phyloP scores from a whole-genome alignment of 2,888 invertebrate genomes.

The Amorpha juglandis region DNA sequence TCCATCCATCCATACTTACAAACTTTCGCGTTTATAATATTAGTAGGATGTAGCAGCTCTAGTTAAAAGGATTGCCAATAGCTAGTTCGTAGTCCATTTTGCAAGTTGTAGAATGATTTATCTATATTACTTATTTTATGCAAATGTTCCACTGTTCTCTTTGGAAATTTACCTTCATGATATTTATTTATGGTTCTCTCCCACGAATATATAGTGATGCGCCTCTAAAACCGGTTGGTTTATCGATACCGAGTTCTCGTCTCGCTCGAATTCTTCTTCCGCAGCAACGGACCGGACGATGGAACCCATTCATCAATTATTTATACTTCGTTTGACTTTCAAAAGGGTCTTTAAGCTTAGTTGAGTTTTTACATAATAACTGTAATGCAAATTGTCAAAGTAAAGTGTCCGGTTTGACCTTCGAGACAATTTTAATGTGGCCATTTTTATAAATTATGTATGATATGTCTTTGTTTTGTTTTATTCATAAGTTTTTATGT shows the following conservation, averaged over 20 bases:
- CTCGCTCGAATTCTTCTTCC: slow-evolving; percentile 71
- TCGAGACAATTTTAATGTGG: slow-evolving; percentile 35
- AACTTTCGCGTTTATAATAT: no score
- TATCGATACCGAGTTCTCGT: slow-evolving; percentile 59
- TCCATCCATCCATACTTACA: no score
- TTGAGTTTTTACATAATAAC: slow-evolving; percentile 53
- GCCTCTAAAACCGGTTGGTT: slow-evolving; percentile 56
- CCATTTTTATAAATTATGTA: slow-evolving; percentile 34
- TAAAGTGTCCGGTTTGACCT: slow-evolving; percentile 41
- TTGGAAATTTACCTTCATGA: slow-evolving; percentile 38
- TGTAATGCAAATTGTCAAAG: slow-evolving; percentile 48
- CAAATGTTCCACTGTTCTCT: slow-evolving; percentile 52
- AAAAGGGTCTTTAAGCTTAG: slow-evolving; percentile 51
- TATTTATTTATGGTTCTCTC: slow-evolving; percentile 57
- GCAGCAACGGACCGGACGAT: slow-evolving; percentile 55
- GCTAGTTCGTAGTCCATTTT: neutral
- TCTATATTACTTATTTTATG: slow-evolving; percentile 43
- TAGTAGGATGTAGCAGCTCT: no score
- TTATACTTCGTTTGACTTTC: slow-evolving; percentile 63
- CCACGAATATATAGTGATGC: slow-evolving; percentile 59
- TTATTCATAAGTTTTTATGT: slow-evolving; percentile 1
- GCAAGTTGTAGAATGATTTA: neutral
- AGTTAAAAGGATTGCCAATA: neutral
- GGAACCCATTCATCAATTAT: slow-evolving; percentile 67
- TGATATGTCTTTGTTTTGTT: slow-evolving; percentile 29